Percentiles rank a stretch among this genome's conserved stretches.
Conservation (phyloP, 1,140 invertebrate genomes). For the Caenorhabditis tropicalis region DNA sequence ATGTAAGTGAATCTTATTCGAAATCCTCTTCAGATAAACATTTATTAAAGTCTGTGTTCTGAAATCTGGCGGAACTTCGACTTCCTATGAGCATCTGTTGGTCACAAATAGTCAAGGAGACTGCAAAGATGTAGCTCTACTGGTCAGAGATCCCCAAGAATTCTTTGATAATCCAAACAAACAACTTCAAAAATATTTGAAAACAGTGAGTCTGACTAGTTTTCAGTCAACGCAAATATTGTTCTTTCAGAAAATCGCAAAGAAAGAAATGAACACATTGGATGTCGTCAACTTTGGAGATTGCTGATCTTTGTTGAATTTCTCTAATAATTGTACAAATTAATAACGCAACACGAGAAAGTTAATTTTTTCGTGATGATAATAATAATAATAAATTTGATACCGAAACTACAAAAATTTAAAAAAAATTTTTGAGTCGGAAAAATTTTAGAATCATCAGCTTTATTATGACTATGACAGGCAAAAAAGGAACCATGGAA, state of each 20-base stretch:
- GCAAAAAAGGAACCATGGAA: not conserved
- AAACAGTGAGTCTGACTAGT: not conserved
- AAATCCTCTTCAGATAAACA: not conserved
- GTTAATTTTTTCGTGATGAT: not conserved
- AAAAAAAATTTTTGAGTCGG: too few species aligned
- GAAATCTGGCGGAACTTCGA: not conserved
- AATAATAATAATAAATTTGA: not conserved
- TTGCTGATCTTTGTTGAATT: not conserved
- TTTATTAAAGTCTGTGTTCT: conserved; percentile 47
- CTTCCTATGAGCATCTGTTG: conserved; percentile 1
- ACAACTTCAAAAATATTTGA: conserved; percentile 4
- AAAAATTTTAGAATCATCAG: too few species aligned
- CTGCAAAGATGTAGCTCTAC: conserved; percentile 50
- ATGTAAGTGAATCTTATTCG: not conserved
- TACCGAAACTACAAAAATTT: too few species aligned
- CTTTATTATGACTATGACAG: too few species aligned
- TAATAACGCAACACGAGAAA: not conserved
- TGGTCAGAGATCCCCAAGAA: conserved; percentile 47
- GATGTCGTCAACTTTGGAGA: conserved; percentile 23
- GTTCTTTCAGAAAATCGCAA: conserved; percentile 31
- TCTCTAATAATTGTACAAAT: conserved; percentile 26
- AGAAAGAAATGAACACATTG: conserved; percentile 27
- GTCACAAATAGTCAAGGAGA: conserved; percentile 38
- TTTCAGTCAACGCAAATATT: too few species aligned
- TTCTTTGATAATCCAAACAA: conserved; percentile 45